A percentile compares a stretch with the other conserved stretches of the same genome.
These are phyloP conservation scores for Acleris emargana DNA, from an alignment of 2,888 invertebrate species.

Conservation along the genomic window DNA sequence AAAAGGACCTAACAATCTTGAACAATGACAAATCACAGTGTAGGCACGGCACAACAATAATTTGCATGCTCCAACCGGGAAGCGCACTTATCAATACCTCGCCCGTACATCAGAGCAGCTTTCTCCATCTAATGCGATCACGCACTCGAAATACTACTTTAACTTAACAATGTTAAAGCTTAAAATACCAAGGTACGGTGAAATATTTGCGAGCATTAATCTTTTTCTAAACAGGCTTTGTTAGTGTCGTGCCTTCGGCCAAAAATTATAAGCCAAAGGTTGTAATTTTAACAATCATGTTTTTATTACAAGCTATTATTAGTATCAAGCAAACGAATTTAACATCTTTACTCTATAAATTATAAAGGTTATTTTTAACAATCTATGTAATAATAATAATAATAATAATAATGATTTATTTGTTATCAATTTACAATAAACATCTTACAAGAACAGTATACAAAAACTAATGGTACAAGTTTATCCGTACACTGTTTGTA, in stretches of 20 bases:
- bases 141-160: conserved; percentile 9
- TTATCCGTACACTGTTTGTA: no score
- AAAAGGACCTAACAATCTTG: conserved; percentile 13
- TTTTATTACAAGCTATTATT: conserved; percentile 19
- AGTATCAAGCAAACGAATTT: conserved; percentile 12
- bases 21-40: conserved; percentile 36
- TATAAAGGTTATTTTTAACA: conserved; percentile 13
- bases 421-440: no score
- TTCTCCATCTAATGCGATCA: conserved; percentile 53
- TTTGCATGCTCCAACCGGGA: conserved; percentile 57
- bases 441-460: no score
- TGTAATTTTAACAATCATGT: conserved; percentile 27
- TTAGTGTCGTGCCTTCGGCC: conserved; percentile 31
- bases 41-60: conserved; percentile 36
- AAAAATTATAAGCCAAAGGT: conserved; percentile 27
- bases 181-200: neutral
- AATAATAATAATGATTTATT: no score
- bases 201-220: conserved; percentile 37
- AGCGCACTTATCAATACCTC: conserved; percentile 70
- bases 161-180: conserved; percentile 8
- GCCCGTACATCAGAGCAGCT: conserved; percentile 66
- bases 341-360: conserved; percentile 18
- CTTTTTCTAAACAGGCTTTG: conserved; percentile 29
- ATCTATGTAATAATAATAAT: no score
- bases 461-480: no score